Evolutionary conservation across 2,888 invertebrate genomes (phyloP).

Genomic region (Drosophila suboccidentalis): DNA sequence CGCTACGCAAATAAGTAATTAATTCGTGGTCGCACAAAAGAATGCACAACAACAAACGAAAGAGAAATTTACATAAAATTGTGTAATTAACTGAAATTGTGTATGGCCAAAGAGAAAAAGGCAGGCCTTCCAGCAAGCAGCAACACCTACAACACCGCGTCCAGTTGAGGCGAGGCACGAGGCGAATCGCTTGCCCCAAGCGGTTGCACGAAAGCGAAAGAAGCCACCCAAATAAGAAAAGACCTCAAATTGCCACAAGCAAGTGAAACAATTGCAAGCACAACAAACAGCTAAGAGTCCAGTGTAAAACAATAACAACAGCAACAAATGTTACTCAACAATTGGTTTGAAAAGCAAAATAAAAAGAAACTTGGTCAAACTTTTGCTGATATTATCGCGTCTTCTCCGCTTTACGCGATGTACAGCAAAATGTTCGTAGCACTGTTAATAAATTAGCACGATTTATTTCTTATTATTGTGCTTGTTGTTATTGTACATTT

Average conservation of each 20-base stretch:
- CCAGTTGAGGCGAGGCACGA: conserved; percentile 45
- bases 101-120: conserved; percentile 42
- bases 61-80: conserved; percentile 79
- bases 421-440: conserved; percentile 50
- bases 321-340: conserved; percentile 67
- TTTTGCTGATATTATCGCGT: conserved; percentile 60
- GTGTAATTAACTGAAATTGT: no score
- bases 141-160: conserved; percentile 59
- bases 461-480: conserved; percentile 45
- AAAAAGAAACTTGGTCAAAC: conserved; percentile 71
- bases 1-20: conserved; percentile 75
- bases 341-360: conserved; percentile 33
- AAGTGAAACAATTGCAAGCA: conserved; percentile 60
- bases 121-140: conserved; percentile 54
- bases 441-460: conserved; percentile 66
- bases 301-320: conserved; percentile 33
- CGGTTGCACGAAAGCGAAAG: conserved; percentile 67
- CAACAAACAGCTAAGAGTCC: conserved; percentile 42
- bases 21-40: conserved; percentile 69
- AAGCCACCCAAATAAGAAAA: conserved; percentile 47
- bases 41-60: conserved; percentile 57
- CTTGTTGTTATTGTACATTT: conserved; percentile 25
- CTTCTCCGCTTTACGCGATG: conserved; percentile 8
- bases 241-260: conserved; percentile 44
- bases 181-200: conserved; percentile 28